phyloP scores from a whole-genome alignment of 2,113 vertebrate species.

The Myrmophylax atrothorax region DNA sequence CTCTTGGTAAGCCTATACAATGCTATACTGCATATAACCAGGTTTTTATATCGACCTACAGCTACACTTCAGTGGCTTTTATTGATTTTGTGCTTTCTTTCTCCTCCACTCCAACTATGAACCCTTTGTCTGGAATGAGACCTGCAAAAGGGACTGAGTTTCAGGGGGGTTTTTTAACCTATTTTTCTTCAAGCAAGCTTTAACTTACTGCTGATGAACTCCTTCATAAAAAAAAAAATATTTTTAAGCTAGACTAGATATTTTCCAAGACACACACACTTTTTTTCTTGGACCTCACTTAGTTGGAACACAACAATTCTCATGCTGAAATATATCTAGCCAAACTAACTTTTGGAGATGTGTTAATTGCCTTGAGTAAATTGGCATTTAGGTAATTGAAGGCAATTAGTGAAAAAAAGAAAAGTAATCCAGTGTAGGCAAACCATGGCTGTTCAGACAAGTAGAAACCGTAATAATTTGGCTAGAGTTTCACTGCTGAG shows the following conservation, averaged over 20 bases:
- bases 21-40: neutral
- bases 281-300: neutral
- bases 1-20: neutral
- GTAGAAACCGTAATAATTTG: neutral
- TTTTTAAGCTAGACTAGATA: neutral
- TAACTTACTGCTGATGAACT: neutral
- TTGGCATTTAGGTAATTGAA: neutral
- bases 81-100: neutral
- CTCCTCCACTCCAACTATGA: neutral
- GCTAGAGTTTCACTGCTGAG: neutral
- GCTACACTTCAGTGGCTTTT: neutral
- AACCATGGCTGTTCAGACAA: neutral
- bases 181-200: neutral
- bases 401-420: neutral
- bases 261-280: neutral
- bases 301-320: neutral
- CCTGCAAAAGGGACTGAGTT: neutral
- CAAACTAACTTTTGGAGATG: neutral
- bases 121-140: neutral
- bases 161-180: fast-evolving
- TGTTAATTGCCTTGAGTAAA: slow-evolving; percentile 11
- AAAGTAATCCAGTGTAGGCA: neutral
- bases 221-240: neutral
- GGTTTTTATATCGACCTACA: neutral
- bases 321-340: neutral